These are phyloP conservation scores for Tribolium madens DNA, from an alignment of 1,140 invertebrate genomes.

Conservation along the genomic window DNA sequence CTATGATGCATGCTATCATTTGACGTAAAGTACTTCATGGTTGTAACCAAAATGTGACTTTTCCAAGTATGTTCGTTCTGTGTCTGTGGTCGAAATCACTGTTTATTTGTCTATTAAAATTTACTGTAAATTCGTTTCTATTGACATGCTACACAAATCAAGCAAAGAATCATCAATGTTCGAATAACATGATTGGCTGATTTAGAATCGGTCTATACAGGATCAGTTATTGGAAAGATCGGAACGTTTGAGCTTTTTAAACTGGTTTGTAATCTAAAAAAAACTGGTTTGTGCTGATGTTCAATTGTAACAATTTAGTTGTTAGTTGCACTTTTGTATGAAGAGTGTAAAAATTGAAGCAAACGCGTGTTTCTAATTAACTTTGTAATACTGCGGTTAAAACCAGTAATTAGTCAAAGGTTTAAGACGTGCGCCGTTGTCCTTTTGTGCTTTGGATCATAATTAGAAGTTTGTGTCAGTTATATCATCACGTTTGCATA, in stretches of 20 bases:
- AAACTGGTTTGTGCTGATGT: no score
- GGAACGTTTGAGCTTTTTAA: no score
- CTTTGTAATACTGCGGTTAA: not conserved
- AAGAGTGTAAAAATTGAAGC: not conserved
- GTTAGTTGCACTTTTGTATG: not conserved
- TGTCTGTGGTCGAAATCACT: no score
- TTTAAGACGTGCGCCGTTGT: not conserved
- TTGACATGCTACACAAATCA: no score
- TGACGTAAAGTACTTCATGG: not conserved
- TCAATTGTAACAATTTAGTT: not conserved
- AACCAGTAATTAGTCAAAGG: not conserved
- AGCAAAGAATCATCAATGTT: no score
- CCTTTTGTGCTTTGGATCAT: slow-evolving; percentile 2
- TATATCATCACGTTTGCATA: slow-evolving; percentile 1
- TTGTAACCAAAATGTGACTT: not conserved
- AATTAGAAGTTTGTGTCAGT: slow-evolving; percentile 1
- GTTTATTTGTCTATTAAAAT: no score
- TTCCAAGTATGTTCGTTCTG: not conserved
- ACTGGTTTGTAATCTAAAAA: no score
- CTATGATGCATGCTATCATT: not conserved
- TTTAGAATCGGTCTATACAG: no score
- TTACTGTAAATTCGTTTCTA: no score
- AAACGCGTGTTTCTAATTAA: not conserved
- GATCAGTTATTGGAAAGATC: no score
- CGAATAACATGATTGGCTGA: no score